A percentile compares a stretch with the other conserved stretches of the same genome.
phyloP scores from a whole-genome alignment of 2,797 vertebrate genomes.

The Myoxocephalus aenaeus region DNA sequence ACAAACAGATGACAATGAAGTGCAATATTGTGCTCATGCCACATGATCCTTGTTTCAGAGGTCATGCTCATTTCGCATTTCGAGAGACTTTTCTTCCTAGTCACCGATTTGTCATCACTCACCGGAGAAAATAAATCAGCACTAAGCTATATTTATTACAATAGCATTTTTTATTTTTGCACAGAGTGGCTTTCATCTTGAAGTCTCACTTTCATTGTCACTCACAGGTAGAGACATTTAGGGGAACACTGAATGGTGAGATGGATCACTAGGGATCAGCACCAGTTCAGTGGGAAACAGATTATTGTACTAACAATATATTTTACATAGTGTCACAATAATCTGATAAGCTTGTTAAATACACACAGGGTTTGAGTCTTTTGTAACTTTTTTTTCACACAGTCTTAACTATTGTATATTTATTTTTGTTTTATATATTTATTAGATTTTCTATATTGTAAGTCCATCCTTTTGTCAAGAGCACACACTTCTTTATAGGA shows the following conservation, averaged over 20 bases:
- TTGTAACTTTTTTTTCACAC: conserved; percentile 67
- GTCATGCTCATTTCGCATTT: conserved; percentile 34
- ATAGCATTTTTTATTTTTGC: conserved; percentile 80
- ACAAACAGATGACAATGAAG: background rate
- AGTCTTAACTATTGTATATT: conserved; percentile 80
- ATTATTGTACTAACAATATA: conserved; percentile 36
- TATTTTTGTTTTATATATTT: conserved; percentile 81
- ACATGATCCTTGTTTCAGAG: conserved; percentile 1
- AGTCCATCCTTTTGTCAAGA: conserved; percentile 67
- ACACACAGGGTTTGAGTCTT: conserved; percentile 63
- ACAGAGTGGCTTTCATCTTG: conserved; percentile 87
- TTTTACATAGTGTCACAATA: conserved; percentile 45
- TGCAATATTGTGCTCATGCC: background rate
- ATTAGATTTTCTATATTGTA: conserved; percentile 82
- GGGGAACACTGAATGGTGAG: conserved; percentile 64
- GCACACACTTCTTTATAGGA: conserved; percentile 58
- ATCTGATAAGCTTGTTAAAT: conserved; percentile 44
- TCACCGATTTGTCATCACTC: conserved; percentile 75
- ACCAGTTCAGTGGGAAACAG: conserved; percentile 22
- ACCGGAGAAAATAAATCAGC: conserved; percentile 64
- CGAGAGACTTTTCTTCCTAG: conserved; percentile 51
- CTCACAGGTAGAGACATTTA: conserved; percentile 39
- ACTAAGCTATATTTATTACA: conserved; percentile 87
- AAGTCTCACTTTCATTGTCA: conserved; percentile 54
- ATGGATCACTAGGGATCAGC: conserved; percentile 19